Conservation (phyloP, 2,888 invertebrate species). For the Hypsopygia costalis region DNA sequence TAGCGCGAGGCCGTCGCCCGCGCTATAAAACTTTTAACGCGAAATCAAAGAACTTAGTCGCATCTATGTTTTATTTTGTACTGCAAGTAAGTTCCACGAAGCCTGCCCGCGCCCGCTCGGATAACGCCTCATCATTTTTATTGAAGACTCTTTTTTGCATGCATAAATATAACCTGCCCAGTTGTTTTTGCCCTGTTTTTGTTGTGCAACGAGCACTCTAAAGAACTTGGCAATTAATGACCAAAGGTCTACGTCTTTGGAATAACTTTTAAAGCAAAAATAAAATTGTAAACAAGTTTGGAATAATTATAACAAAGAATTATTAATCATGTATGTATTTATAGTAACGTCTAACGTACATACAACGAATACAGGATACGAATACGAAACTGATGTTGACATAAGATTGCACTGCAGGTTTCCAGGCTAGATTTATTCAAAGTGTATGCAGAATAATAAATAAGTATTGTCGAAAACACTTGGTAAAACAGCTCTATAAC, state of each 20-base stretch:
- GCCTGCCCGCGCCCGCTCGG: constrained; percentile 36
- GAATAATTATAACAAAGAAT: too few relatives aligned
- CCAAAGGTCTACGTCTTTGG: constrained; percentile 19
- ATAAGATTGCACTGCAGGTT: too few relatives aligned
- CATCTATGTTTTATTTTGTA: constrained; percentile 26
- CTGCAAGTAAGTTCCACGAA: constrained; percentile 27
- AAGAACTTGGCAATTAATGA: constrained; percentile 22
- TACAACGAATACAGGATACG: too few relatives aligned
- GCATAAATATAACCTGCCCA: constrained; percentile 33
- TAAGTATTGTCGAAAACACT: too few relatives aligned
- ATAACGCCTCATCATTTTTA: constrained; percentile 36
- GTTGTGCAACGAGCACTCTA: constrained; percentile 26
- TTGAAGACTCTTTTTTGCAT: constrained; percentile 39
- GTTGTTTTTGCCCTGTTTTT: constrained; percentile 30
- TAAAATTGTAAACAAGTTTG: too few relatives aligned
- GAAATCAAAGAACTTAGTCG: constrained; percentile 14
- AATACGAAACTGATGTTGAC: too few relatives aligned
- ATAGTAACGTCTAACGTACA: too few relatives aligned
- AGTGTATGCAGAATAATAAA: too few relatives aligned
- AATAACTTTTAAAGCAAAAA: too few relatives aligned
- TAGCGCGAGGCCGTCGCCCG: constrained; percentile 49
- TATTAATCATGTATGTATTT: too few relatives aligned
- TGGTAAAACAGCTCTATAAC: too few relatives aligned
- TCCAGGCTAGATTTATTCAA: too few relatives aligned
- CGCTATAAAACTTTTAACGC: constrained; percentile 40